phyloP scores from a whole-genome alignment of 2,113 vertebrate genomes.

The Perca fluviatilis region DNA sequence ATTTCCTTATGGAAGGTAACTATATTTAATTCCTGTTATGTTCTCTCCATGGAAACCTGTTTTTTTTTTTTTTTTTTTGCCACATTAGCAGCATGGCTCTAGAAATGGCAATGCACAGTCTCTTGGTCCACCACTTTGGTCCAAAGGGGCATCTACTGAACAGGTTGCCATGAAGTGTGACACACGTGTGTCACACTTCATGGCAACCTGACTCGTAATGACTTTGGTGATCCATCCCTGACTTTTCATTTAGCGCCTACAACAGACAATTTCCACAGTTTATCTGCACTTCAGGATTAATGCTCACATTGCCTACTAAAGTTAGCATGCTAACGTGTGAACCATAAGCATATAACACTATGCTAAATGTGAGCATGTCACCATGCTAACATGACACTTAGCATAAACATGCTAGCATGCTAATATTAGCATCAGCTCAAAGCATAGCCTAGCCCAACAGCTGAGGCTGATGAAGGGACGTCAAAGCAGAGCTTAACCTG shows the following conservation, averaged over 20 bases:
- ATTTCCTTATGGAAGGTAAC: slow-evolving; percentile 54
- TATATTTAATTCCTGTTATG: slow-evolving; percentile 68
- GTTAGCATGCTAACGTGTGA: slow-evolving; percentile 8
- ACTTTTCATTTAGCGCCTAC: not conserved
- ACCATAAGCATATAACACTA: not conserved
- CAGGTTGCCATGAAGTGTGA: not conserved
- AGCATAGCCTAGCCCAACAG: not conserved
- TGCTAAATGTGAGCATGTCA: not conserved
- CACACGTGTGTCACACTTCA: no score
- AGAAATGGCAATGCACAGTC: slow-evolving; percentile 15
- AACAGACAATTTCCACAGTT: not conserved
- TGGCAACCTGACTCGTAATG: not conserved
- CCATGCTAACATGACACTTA: slow-evolving; percentile 20
- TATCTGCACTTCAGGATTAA: not conserved
- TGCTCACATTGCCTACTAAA: not conserved
- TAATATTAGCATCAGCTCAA: slow-evolving; percentile 14
- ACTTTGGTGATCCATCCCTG: not conserved
- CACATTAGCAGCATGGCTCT: slow-evolving; percentile 43
- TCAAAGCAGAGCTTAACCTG: slow-evolving; percentile 5
- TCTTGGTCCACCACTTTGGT: not conserved
- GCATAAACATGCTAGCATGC: not conserved
- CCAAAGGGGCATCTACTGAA: slow-evolving; percentile 11
- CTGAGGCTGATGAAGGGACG: slow-evolving; percentile 2
- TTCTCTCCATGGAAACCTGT: slow-evolving; percentile 68
- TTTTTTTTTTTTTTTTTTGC: slow-evolving; percentile 59